Conservation (phyloP, 2,888 invertebrate genomes). For the Apamea epomidion region DNA sequence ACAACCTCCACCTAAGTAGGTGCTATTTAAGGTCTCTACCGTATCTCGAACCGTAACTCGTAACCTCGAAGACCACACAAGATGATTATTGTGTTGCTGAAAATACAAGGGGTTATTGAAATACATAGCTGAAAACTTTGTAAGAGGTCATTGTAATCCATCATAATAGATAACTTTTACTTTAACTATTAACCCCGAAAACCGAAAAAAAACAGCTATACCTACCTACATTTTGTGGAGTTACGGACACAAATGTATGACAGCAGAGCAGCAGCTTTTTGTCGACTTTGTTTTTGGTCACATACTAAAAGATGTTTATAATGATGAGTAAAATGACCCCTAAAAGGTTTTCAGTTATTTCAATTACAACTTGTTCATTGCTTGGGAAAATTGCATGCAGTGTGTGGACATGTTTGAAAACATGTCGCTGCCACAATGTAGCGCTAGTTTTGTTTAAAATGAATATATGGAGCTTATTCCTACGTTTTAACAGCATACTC, state of each 20-base stretch:
- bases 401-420: neutral
- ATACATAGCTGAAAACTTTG: neutral
- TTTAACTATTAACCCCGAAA: neutral
- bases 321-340: neutral
- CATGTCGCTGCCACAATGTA: neutral
- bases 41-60: neutral
- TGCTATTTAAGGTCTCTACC: conserved; percentile 5
- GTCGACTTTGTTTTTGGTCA: neutral
- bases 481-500: too few relatives aligned
- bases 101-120: neutral
- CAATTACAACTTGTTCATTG: neutral
- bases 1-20: conserved; percentile 7
- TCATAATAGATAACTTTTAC: neutral
- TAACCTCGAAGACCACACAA: neutral
- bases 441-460: neutral
- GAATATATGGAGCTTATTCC: neutral
- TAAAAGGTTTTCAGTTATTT: neutral
- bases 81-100: neutral
- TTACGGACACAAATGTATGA: neutral
- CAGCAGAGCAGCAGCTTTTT: neutral
- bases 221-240: neutral
- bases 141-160: neutral
- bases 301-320: neutral
- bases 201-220: neutral
- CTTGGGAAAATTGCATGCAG: neutral